These are phyloP conservation scores for Globicephala melas DNA, from an alignment of 2,113 vertebrate species.

Conservation along the genomic window DNA sequence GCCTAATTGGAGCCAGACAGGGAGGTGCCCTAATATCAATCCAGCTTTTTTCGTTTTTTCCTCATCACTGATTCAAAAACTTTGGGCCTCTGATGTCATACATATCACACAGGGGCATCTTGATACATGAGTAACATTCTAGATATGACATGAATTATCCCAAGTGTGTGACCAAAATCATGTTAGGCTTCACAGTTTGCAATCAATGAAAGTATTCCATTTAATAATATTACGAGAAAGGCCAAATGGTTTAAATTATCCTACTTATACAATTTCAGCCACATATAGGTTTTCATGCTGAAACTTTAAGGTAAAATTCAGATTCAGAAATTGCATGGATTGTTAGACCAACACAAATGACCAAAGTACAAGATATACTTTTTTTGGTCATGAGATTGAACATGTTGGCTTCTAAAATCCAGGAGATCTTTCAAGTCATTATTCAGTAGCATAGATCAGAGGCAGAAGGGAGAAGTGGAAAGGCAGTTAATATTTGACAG, in stretches of 20 bases:
- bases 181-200: not conserved
- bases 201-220: not conserved
- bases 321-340: not conserved
- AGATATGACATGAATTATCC: not conserved
- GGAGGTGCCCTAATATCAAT: not conserved
- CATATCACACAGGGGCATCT: not conserved
- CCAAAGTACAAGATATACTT: not conserved
- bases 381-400: not conserved
- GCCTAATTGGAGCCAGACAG: not conserved
- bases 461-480: not conserved
- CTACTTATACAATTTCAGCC: not conserved
- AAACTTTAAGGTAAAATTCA: not conserved
- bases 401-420: not conserved
- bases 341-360: not conserved
- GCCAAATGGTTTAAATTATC: not conserved
- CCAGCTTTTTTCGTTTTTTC: not conserved
- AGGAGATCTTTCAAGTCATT: not conserved
- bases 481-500: not conserved
- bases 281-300: not conserved
- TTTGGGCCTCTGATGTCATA: not conserved
- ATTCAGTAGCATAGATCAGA: constrained; percentile 1
- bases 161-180: not conserved
- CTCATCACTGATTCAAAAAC: not conserved
- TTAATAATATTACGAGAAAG: not conserved
- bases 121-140: not conserved